A percentile compares a stretch with the other conserved stretches of the same genome.
Conservation (phyloP, 2,113 vertebrate species). For the Apodemus sylvaticus region DNA sequence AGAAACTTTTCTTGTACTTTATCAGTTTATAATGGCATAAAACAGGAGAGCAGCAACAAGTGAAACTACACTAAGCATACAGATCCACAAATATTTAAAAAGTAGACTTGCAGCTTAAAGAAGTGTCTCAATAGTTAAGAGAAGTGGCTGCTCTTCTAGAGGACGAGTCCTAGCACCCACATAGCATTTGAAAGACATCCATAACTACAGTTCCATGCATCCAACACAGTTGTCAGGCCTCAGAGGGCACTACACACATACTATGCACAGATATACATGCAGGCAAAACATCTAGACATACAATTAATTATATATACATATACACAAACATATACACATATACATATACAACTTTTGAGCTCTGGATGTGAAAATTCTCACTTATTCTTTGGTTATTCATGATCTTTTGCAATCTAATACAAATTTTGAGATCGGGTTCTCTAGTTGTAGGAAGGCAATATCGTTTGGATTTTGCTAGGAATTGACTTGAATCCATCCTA, state of each 20-base stretch:
- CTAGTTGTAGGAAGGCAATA: background rate
- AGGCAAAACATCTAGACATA: background rate
- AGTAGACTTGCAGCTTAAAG: background rate
- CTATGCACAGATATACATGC: background rate
- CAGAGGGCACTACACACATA: background rate
- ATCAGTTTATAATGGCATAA: background rate
- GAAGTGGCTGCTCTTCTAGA: background rate
- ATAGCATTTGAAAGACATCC: background rate
- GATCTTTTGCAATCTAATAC: background rate
- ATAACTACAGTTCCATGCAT: background rate
- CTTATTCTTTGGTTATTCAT: background rate
- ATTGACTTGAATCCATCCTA: background rate
- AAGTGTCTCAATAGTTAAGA: background rate
- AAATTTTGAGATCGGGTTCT: background rate
- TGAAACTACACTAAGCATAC: background rate
- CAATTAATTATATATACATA: too few species aligned
- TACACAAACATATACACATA: too few species aligned
- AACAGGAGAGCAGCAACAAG: background rate
- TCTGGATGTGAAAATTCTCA: too few species aligned
- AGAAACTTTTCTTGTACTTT: background rate
- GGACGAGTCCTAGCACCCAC: background rate
- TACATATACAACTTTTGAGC: too few species aligned
- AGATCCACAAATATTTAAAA: background rate
- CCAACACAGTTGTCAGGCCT: background rate
- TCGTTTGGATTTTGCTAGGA: background rate